Percentiles rank a stretch among this genome's conserved stretches.
phyloP scores from a whole-genome alignment of 2,797 vertebrate genomes.

The Balearica regulorum region DNA sequence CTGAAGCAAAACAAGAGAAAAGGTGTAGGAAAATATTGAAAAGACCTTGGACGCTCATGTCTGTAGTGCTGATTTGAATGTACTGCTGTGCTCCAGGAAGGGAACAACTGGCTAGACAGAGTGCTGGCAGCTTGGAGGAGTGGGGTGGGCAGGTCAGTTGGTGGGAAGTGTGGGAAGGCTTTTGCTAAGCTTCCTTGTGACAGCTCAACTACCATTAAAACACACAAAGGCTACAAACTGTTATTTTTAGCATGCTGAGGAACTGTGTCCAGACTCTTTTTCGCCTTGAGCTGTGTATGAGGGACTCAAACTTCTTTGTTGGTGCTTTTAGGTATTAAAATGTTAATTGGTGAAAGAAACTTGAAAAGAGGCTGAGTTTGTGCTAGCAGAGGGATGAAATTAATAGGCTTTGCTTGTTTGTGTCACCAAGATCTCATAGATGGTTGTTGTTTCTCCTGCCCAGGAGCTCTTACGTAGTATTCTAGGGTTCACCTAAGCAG shows the following conservation, averaged over 20 bases:
- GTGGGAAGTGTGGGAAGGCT: neutral
- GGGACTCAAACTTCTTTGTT: neutral
- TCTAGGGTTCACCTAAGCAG: neutral
- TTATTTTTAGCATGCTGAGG: neutral
- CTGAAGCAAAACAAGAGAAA: neutral
- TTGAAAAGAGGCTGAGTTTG: neutral
- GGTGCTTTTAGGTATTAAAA: neutral
- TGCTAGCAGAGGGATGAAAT: neutral
- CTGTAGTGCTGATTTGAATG: neutral
- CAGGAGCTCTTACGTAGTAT: accelerated
- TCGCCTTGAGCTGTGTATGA: neutral
- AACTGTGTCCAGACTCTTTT: neutral
- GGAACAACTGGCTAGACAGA: neutral
- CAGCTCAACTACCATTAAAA: neutral
- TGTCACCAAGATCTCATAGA: neutral
- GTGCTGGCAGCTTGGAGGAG: neutral
- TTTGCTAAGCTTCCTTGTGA: neutral
- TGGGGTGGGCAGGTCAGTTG: neutral
- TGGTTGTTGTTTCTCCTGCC: neutral
- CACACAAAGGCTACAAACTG: neutral
- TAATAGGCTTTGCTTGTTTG: neutral
- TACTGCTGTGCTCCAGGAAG: neutral
- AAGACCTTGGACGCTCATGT: neutral
- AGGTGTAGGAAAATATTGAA: neutral
- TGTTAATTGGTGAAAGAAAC: neutral